Evolutionary conservation across 2,888 invertebrate genomes (phyloP).

Genomic region (Troglohyphantes excavatus): DNA sequence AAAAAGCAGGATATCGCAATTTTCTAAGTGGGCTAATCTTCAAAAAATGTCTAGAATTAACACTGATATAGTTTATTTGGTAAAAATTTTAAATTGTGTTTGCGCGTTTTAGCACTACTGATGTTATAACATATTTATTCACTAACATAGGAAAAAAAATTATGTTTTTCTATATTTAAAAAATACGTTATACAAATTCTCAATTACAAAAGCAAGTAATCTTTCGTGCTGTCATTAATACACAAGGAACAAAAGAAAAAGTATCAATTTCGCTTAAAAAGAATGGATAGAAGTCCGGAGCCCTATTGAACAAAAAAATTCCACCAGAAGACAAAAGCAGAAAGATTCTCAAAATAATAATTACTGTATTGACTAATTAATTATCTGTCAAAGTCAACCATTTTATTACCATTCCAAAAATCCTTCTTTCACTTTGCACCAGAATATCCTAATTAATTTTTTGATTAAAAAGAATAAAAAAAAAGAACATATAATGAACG

Average conservation of each 20-base stretch:
- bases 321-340: conserved; percentile 33
- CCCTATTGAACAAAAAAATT: conserved; percentile 17
- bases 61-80: too few species aligned
- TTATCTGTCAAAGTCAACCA: conserved; percentile 77
- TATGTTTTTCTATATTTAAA: too few species aligned
- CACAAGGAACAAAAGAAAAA: conserved; percentile 5
- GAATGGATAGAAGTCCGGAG: not conserved
- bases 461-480: conserved; percentile 49
- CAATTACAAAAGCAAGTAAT: not conserved
- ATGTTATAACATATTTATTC: too few species aligned
- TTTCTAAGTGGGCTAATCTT: too few species aligned
- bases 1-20: too few species aligned
- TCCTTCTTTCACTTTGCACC: conserved; percentile 25
- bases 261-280: not conserved
- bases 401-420: conserved; percentile 71
- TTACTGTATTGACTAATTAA: conserved; percentile 75
- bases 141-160: too few species aligned
- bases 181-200: not conserved
- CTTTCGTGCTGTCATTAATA: not conserved
- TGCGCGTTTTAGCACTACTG: too few species aligned
- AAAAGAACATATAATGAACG: conserved; percentile 16
- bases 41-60: too few species aligned
- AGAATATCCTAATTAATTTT: conserved; percentile 75
- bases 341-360: conserved; percentile 72
- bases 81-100: too few species aligned